Percentiles rank a stretch among this genome's conserved stretches.
phyloP scores from a whole-genome alignment of 1,140 invertebrate genomes.

The Araneus ventricosus region DNA sequence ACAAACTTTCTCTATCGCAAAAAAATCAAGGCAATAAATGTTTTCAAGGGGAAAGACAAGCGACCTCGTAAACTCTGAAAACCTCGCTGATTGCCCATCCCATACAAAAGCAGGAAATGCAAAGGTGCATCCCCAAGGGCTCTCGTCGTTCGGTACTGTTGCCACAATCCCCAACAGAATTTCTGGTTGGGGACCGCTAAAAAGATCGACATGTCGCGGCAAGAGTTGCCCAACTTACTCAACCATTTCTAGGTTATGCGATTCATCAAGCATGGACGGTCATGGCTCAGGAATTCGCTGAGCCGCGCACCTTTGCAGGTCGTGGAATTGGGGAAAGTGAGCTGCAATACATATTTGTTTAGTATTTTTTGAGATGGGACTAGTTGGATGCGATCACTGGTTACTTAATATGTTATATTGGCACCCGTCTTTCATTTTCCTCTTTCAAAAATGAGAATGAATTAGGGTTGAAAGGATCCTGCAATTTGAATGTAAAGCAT shows the following conservation, averaged over 20 bases:
- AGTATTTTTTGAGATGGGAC: too few species aligned
- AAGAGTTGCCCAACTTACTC: not conserved
- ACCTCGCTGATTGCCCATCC: not conserved
- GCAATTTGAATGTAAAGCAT: too few species aligned
- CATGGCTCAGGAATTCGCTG: slow-evolving; percentile 52
- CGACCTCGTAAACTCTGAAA: not conserved
- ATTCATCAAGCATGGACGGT: slow-evolving; percentile 30
- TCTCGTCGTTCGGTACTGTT: slow-evolving; percentile 5
- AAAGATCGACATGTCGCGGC: not conserved
- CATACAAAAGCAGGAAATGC: slow-evolving; percentile 21
- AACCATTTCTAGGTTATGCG: slow-evolving; percentile 27
- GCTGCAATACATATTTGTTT: not conserved
- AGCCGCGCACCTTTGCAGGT: not conserved
- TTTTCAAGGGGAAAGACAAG: not conserved
- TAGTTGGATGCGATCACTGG: too few species aligned
- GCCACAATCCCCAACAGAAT: not conserved
- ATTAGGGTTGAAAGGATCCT: too few species aligned
- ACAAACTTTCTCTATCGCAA: not conserved
- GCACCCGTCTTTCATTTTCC: too few species aligned
- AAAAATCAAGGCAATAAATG: not conserved
- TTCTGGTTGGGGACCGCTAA: not conserved
- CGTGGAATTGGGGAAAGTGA: slow-evolving; percentile 25
- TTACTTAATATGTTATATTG: too few species aligned
- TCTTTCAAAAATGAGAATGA: too few species aligned
- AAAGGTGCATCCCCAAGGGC: not conserved